Conservation (phyloP, 2,888 invertebrate genomes). For the Hedychridium roseum region DNA sequence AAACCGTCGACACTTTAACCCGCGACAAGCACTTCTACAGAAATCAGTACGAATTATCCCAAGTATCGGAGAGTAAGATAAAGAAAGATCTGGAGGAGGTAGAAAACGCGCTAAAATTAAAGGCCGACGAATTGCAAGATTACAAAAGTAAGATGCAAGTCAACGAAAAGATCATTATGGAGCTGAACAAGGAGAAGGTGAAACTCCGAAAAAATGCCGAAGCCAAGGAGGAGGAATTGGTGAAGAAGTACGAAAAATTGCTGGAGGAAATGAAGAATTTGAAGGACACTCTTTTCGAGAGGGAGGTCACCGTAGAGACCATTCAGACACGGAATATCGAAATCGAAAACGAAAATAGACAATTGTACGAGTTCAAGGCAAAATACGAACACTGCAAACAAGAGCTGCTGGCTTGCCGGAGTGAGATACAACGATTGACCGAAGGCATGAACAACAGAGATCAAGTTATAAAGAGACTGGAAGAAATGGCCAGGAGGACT, state of each 20-base stretch:
- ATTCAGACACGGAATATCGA: slow-evolving; percentile 48
- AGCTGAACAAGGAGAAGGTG: slow-evolving; percentile 68
- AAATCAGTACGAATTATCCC: slow-evolving; percentile 67
- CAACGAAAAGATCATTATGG: slow-evolving; percentile 67
- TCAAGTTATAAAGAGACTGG: slow-evolving; percentile 49
- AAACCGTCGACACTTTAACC: slow-evolving; percentile 67
- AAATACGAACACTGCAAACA: slow-evolving; percentile 56
- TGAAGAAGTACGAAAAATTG: slow-evolving; percentile 67
- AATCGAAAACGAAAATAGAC: slow-evolving; percentile 55
- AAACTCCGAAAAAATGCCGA: slow-evolving; percentile 67
- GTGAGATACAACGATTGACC: slow-evolving; percentile 48
- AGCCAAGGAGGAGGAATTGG: slow-evolving; percentile 67
- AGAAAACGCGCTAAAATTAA: slow-evolving; percentile 63
- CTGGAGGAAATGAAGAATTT: slow-evolving; percentile 65
- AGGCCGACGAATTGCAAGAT: slow-evolving; percentile 65
- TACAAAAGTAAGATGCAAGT: slow-evolving; percentile 66
- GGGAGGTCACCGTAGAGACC: slow-evolving; percentile 50
- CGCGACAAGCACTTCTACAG: slow-evolving; percentile 69
- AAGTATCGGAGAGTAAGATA: slow-evolving; percentile 66
- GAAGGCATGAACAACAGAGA: slow-evolving; percentile 54
- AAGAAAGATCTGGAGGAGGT: slow-evolving; percentile 69
- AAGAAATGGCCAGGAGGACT: slow-evolving; percentile 52
- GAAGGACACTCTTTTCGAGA: slow-evolving; percentile 60
- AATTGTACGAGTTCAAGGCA: slow-evolving; percentile 62
- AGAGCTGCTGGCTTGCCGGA: slow-evolving; percentile 42